Conservation (phyloP, 2,888 invertebrate species). For the Ctenicera cuprea region DNA sequence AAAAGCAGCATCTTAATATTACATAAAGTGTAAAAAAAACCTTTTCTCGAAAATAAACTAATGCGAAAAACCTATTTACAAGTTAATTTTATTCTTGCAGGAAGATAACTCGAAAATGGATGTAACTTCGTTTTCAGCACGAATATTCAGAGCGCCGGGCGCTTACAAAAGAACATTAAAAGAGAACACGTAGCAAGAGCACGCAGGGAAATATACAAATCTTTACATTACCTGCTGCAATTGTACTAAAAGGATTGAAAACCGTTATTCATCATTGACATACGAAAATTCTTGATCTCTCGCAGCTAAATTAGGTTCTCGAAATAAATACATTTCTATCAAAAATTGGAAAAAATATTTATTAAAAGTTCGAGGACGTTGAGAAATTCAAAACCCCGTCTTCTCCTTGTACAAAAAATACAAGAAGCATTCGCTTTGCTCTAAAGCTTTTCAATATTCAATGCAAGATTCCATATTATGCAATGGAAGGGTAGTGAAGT, state of each 20-base stretch:
- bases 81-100: conserved; percentile 21
- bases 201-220: neutral
- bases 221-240: conserved; percentile 5
- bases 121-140: conserved; percentile 15
- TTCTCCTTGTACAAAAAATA: neutral
- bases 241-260: neutral
- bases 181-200: neutral
- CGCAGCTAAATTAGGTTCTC: neutral
- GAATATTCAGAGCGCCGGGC: conserved; percentile 11
- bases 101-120: conserved; percentile 25
- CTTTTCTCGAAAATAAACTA: conserved; percentile 14
- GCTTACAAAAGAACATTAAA: neutral
- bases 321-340: no score
- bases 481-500: conserved; percentile 31
- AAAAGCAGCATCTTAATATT: neutral
- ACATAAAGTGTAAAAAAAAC: neutral
- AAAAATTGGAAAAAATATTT: neutral
- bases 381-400: no score
- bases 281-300: neutral
- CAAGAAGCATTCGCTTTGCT: conserved; percentile 6
- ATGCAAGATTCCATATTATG: conserved; percentile 30
- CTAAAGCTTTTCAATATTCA: conserved; percentile 45
- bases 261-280: neutral
- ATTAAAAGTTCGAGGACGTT: no score
- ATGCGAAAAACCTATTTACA: conserved; percentile 23